Conservation (phyloP, 2,113 vertebrate species). For the Nettapus auritus region DNA sequence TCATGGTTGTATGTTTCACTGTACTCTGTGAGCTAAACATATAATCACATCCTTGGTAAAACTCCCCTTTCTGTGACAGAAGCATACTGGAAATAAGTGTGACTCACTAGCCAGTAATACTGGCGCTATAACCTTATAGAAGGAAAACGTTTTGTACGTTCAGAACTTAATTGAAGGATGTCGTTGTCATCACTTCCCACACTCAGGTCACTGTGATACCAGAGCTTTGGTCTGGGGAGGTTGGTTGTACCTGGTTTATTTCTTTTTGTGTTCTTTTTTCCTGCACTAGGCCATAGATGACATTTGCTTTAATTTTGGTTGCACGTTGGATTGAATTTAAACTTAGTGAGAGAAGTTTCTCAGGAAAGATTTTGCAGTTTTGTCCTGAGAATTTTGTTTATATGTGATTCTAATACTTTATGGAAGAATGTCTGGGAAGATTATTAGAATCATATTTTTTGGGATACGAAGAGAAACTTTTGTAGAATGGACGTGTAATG, state of each 20-base stretch:
- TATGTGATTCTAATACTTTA: not conserved
- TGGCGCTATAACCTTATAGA: not conserved
- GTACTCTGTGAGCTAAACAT: not conserved
- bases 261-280: not conserved
- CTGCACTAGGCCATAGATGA: not conserved
- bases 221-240: not conserved
- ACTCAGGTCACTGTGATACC: not conserved
- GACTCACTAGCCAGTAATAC: not conserved
- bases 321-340: not conserved
- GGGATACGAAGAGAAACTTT: not conserved
- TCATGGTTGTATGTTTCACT: not conserved
- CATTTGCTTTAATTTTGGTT: not conserved
- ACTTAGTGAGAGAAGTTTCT: not conserved
- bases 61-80: not conserved
- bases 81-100: not conserved
- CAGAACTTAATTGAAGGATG: not conserved
- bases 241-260: not conserved
- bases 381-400: not conserved
- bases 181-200: not conserved
- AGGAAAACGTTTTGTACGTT: not conserved
- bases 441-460: not conserved
- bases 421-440: not conserved
- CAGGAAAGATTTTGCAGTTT: not conserved
- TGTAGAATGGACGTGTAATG: not conserved
- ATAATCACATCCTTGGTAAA: not conserved